Conservation (phyloP, 2,113 vertebrate genomes). For the Eurypyga helias region DNA sequence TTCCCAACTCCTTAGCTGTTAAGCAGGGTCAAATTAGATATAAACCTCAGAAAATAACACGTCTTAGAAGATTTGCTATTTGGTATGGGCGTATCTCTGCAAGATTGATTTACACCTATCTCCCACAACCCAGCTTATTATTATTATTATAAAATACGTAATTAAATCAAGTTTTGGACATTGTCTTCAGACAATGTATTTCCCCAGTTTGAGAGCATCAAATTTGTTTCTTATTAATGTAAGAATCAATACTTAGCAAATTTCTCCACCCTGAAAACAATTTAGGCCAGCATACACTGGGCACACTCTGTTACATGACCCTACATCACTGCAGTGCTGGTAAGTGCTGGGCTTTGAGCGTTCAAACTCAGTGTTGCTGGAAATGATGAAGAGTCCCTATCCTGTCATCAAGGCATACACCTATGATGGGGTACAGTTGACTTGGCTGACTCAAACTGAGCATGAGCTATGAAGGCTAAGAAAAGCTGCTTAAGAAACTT, state of each 20-base stretch:
- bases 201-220: not conserved
- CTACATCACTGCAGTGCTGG: not conserved
- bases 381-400: not conserved
- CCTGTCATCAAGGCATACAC: not conserved
- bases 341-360: not conserved
- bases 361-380: accelerated
- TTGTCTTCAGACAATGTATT: not conserved
- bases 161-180: not conserved
- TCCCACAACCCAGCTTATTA: not conserved
- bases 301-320: accelerated
- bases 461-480: accelerated
- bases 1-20: not conserved
- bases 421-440: not conserved
- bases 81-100: not conserved
- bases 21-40: not conserved
- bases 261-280: not conserved
- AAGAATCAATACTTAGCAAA: not conserved
- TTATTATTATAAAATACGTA: not conserved
- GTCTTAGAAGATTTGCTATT: not conserved
- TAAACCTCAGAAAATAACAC: not conserved
- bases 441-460: not conserved
- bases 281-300: not conserved
- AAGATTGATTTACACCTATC: not conserved
- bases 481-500: not conserved
- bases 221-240: not conserved